Base-by-base conservation (phyloP, 2,113 vertebrate genomes). In the Motacilla tschutschensis region DNA sequence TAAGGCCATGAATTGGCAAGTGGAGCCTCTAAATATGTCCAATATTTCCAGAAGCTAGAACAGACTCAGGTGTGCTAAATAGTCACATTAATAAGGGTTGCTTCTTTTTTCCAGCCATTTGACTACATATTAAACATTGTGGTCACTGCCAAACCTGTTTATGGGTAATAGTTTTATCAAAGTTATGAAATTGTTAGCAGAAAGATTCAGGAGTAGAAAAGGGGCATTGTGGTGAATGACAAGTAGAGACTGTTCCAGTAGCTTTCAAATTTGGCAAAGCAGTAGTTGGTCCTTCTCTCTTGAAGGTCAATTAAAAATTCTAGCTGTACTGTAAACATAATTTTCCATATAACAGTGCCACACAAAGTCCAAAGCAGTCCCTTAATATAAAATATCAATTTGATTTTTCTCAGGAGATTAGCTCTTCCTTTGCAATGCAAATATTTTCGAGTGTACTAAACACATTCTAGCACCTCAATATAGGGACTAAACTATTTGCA, bases 371-470 rank as follows among this genome's bases (percentile, higher is more conserved):
- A 63, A 79, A 94, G 87, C 88, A 89, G 71, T 91, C 83, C 85
- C 93, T 92, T 95, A 96, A 96, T 95, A 95, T 65, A 92, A 96
- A 96, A 95, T 95, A 98, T 87, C 89, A 95, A 95, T 95, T 96
- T 96, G 92, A 95, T 97, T 96, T 97, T 97, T 91, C 96, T 96
- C 95, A 91, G 87, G 93, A 97, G 93, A 96, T 95, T 94, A 88
- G 36, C 91, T 93, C 94, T 95, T 94, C 84, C 95, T 98, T 97
- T 97, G 96, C 96, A 97, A 96, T 97, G 96, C 97, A 98, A 97
- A 98, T 98, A 97, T 97, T 97, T 97, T 97, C 93, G 97, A 98
- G 97, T 98, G 96, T 97, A 97, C 96, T 97, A 97, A 98, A 98
- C 97, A 98, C 96, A 96, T 96, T 96, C 96, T 97, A 97, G 94